Percentiles rank a stretch among this genome's conserved stretches.
Conservation (phyloP, 2,888 invertebrate species). For the Caenorhabditis sp. region DNA sequence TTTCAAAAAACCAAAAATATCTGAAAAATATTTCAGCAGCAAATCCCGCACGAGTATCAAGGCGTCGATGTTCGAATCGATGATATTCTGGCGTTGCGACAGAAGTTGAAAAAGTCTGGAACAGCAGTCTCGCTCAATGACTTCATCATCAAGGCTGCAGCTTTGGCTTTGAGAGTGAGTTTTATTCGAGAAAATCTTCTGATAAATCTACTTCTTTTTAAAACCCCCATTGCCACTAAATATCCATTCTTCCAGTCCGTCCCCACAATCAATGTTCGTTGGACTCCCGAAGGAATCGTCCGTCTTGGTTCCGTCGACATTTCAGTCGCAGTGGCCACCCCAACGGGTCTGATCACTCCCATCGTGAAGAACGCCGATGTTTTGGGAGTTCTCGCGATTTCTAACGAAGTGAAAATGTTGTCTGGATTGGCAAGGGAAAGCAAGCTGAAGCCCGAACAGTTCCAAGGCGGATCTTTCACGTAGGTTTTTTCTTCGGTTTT, state of each 20-base stretch:
- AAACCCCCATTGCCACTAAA: not conserved
- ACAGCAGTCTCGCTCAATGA: constrained; percentile 87
- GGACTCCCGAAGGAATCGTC: constrained; percentile 59
- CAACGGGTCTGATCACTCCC: constrained; percentile 93
- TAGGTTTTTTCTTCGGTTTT: constrained; percentile 44
- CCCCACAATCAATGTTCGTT: constrained; percentile 69
- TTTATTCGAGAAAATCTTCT: not conserved
- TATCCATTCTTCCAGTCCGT: constrained; percentile 55
- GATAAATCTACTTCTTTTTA: constrained; percentile 72
- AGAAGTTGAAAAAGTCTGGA: constrained; percentile 83
- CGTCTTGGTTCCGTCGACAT: constrained; percentile 88
- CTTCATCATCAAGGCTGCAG: constrained; percentile 87
- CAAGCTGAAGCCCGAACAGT: constrained; percentile 87
- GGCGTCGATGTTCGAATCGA: constrained; percentile 86
- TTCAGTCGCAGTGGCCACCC: constrained; percentile 96
- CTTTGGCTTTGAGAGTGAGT: constrained; percentile 86
- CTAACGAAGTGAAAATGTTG: constrained; percentile 70
- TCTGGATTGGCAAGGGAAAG: constrained; percentile 83
- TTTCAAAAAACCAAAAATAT: too few species aligned
- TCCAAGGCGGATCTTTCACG: constrained; percentile 86
- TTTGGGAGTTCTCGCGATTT: constrained; percentile 86
- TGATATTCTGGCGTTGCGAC: constrained; percentile 85
- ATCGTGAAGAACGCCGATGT: constrained; percentile 88
- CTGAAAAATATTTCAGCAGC: constrained; percentile 84
- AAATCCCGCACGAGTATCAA: constrained; percentile 88